Base-by-base conservation (phyloP, 2,888 invertebrate species). In the Heteromurus nitidus region DNA sequence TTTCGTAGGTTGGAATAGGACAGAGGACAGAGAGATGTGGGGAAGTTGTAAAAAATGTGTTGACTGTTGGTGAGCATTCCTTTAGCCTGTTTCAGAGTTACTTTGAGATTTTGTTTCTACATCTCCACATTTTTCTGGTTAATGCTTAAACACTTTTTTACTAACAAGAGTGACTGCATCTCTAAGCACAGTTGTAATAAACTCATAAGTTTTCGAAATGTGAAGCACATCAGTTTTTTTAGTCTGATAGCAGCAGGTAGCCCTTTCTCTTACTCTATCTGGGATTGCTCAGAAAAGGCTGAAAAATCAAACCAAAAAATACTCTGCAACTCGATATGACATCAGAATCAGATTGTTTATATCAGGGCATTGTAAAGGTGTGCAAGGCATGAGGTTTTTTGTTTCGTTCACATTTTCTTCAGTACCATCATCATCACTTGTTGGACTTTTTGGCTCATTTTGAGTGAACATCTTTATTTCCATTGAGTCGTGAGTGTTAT, bases 381-480 rank as follows among this genome's bases (percentile, higher is more conserved):
- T n/a, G n/a, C n/a, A n/a, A n/a, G n/a, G n/a, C n/a, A n/a, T n/a
- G n/a, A n/a, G n/a, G n/a, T n/a, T n/a, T n/a, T n/a, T n/a, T n/a
- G n/a, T n/a, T n/a, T n/a, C n/a, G n/a, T n/a, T n/a, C n/a, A n/a
- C n/a, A n/a, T n/a, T n/a, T n/a, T n/a, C n/a, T n/a, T n/a, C n/a
- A n/a, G n/a, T n/a, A n/a, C n/a, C n/a, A n/a, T n/a, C n/a, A n/a
- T n/a, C n/a, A n/a, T n/a, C n/a, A n/a, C n/a, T 36, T 36, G 36
- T 36, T 36, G 7, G 13, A 13, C 7, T 36, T 9, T 5, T 36
- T 36, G 36, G 36, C 36, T 36, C 7, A 13, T 36, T n/a, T n/a
- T n/a, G n/a, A n/a, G n/a, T 30, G n/a, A 60, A 60, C 60, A 30
- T 60, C 31, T 60, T 60, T 30, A 55, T 55, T 55, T 55, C 26